Percentiles rank a stretch among this genome's conserved stretches.
Evolutionary conservation across 2,797 vertebrate genomes (phyloP).

Genomic region (Salmo trutta): DNA sequence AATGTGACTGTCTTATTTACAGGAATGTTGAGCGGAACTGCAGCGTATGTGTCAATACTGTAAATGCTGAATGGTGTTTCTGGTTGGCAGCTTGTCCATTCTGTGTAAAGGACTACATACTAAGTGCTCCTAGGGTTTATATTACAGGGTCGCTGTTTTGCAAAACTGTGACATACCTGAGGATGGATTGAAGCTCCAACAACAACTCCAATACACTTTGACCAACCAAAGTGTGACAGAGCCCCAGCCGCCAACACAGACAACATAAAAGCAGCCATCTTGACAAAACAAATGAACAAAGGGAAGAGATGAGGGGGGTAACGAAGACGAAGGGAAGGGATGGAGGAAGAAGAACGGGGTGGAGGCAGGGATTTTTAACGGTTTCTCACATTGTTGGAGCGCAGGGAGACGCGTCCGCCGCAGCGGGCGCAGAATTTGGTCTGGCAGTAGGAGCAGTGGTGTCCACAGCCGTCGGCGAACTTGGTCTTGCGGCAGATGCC

Average conservation of each 20-base stretch:
- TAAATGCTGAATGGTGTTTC: background rate
- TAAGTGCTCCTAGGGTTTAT: no score
- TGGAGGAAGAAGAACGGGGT: conserved; percentile 34
- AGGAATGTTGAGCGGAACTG: background rate
- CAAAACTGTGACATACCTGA: conserved; percentile 3
- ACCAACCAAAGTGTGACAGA: background rate
- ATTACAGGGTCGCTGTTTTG: background rate
- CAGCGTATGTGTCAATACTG: background rate
- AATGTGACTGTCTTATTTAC: background rate
- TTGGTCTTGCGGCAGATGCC: conserved; percentile 98
- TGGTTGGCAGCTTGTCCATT: background rate
- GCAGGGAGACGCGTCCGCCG: conserved; percentile 94
- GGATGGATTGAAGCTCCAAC: conserved; percentile 11
- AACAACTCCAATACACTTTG: conserved; percentile 8
- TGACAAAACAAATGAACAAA: conserved; percentile 33
- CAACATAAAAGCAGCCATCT: background rate
- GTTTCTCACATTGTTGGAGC: conserved; percentile 95
- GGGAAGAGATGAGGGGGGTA: background rate
- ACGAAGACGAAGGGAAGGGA: background rate
- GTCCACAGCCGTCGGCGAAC: conserved; percentile 96
- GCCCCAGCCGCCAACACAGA: background rate
- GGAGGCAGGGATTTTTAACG: conserved; percentile 5
- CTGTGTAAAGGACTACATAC: background rate
- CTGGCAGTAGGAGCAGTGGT: conserved; percentile 97
- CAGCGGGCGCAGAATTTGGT: conserved; percentile 98